A percentile compares a stretch with the other conserved stretches of the same genome.
These are phyloP conservation scores for Otus sunia DNA, from an alignment of 2,113 vertebrate genomes.

Conservation along the genomic window DNA sequence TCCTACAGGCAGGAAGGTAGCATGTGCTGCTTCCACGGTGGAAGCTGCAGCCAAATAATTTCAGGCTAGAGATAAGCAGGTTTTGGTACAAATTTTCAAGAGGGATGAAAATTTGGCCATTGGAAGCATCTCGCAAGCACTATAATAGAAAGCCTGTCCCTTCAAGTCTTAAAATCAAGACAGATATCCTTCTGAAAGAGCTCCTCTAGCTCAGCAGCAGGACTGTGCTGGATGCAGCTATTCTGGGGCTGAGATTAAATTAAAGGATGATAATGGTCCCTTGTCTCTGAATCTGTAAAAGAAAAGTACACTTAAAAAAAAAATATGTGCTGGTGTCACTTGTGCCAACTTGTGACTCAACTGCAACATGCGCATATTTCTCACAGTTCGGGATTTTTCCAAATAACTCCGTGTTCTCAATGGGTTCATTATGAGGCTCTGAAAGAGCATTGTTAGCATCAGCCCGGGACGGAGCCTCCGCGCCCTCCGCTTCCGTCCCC, in stretches of 20 bases:
- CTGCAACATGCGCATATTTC: background rate
- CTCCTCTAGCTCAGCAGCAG: background rate
- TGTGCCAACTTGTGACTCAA: slow-evolving; percentile 45
- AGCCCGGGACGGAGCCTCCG: background rate
- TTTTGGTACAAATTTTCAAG: background rate
- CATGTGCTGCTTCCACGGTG: background rate
- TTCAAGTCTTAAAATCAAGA: background rate
- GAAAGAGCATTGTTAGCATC: background rate
- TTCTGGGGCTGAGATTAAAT: background rate
- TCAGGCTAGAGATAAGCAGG: background rate
- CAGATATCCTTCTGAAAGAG: background rate
- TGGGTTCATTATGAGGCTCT: background rate
- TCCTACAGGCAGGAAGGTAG: background rate
- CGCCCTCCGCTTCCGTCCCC: background rate
- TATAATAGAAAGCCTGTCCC: background rate
- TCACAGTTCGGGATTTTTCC: background rate
- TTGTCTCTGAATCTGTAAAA: background rate
- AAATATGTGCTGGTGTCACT: background rate
- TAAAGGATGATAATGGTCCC: background rate
- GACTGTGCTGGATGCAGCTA: background rate
- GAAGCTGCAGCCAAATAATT: background rate
- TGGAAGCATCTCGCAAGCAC: background rate
- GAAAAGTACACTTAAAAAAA: background rate
- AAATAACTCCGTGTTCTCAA: background rate
- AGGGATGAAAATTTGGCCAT: background rate